Evolutionary conservation across 92 coral and sea anemone genomes (phyloP), one percentile per base, ranked within the genome.

Genomic region (Phenganax marumi): DNA sequence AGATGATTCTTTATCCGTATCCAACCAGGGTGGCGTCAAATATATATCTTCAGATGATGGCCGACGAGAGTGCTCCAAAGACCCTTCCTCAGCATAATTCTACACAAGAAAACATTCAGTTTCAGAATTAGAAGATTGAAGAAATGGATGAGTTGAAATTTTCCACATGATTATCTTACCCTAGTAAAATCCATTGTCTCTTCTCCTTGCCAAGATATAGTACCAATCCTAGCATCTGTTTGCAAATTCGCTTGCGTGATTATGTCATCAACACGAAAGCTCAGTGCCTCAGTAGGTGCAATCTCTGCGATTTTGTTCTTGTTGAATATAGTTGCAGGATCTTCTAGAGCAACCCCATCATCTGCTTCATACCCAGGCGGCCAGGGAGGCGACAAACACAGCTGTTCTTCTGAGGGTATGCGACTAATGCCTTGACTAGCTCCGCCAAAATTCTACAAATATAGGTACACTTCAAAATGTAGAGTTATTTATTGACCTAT

Each of bases 11-110:
- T 89, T 88, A 17, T 92, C 98, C n/a, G 91, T 97, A 50, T 96
- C 99, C 88, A 92, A 89, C 99, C 99, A 96, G 48, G 99, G 99
- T 16, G 99, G 99, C 25, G 99, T 96, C 73, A 96, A 89, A 70
- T 91, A 92, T 73, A 96, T 92, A 52, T 96, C 91, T 60, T 96
- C 99, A 5, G 91, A 91, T 25, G 99, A 96, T 10, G 99, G 99
- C 7, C 99, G 90, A 23, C 99, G 90, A 6, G 97, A 92, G 82
- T 92, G 91, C 73, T 96, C 99, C 64, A 89, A 87, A 19, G 97
- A 89, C 24, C 92, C 87, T 60, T 88, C 89, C 19, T 86, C 91
- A 12, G 99, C 93, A 76, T 89, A 96, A 83, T 96, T 93, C 99
- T 94, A 80, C 7, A 26, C n/a, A 60, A 50, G 17, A 22, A 66